Conservation (phyloP, 2,888 invertebrate genomes). For the Limenitis camilla region DNA sequence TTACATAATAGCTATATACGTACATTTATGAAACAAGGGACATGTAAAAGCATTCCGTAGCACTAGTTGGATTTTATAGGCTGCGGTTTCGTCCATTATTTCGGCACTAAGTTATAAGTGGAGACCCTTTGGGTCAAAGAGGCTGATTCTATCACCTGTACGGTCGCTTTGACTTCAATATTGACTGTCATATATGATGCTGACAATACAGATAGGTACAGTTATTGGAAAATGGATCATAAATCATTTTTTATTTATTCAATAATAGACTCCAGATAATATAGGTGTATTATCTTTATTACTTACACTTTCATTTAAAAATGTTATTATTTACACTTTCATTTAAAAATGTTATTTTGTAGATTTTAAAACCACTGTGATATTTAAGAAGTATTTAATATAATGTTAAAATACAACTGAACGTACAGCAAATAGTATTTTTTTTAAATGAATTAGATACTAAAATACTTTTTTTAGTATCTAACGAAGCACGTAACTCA, state of each 20-base stretch:
- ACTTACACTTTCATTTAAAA: too few relatives aligned
- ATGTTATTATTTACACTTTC: too few relatives aligned
- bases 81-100: slow-evolving; percentile 54
- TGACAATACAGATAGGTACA: slow-evolving; percentile 15
- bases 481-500: slow-evolving; percentile 9
- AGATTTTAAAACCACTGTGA: too few relatives aligned
- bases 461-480: not conserved
- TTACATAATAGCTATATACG: too few relatives aligned
- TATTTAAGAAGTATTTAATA: too few relatives aligned
- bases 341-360: too few relatives aligned
- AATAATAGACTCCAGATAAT: too few relatives aligned
- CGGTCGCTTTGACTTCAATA: slow-evolving; percentile 39
- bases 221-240: slow-evolving; percentile 9
- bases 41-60: not conserved
- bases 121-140: slow-evolving; percentile 40
- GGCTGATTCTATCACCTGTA: slow-evolving; percentile 59
- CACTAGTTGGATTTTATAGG: slow-evolving; percentile 30
- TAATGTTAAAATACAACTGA: too few relatives aligned
- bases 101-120: slow-evolving; percentile 58
- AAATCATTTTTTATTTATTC: too few relatives aligned
- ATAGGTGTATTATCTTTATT: too few relatives aligned
- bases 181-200: slow-evolving; percentile 7
- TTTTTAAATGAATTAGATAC: slow-evolving; percentile 1
- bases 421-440: too few relatives aligned
- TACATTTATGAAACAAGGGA: too few relatives aligned